Conservation (phyloP, 2,888 invertebrate genomes). For the Nysson spinosus region DNA sequence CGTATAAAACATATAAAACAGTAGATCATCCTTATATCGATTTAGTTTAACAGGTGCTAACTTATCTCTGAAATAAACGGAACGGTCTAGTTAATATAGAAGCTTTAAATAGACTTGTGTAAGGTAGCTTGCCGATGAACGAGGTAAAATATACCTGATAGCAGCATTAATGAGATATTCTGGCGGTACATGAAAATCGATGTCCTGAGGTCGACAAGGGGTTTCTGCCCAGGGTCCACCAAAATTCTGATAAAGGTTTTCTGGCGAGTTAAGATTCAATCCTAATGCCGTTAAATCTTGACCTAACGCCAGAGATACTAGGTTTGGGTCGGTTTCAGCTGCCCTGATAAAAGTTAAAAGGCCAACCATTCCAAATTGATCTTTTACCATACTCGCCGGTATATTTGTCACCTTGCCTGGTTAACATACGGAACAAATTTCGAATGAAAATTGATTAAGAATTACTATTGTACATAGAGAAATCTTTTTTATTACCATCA, state of each 20-base stretch:
- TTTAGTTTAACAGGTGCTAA: slow-evolving; percentile 96
- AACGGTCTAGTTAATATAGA: too few species aligned
- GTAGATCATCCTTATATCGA: slow-evolving; percentile 98
- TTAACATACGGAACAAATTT: slow-evolving; percentile 12
- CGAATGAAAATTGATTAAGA: slow-evolving; percentile 7
- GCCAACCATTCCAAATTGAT: slow-evolving; percentile 99
- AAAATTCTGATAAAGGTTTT: slow-evolving; percentile 98
- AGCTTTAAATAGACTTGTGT: too few species aligned
- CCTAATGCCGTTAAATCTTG: slow-evolving; percentile 99
- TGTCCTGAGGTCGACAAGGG: slow-evolving; percentile 98
- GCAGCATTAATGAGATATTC: slow-evolving; percentile 99
- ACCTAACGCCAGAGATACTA: slow-evolving; percentile 97
- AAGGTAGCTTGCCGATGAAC: not conserved
- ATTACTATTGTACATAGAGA: not conserved
- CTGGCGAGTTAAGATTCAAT: slow-evolving; percentile 98
- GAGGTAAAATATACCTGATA: slow-evolving; percentile 82
- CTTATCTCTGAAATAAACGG: slow-evolving; percentile 86
- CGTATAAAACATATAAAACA: slow-evolving; percentile 99
- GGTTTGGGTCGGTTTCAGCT: slow-evolving; percentile 97
- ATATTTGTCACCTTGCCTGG: slow-evolving; percentile 98
- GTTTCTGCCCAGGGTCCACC: slow-evolving; percentile 99
- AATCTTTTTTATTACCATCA: slow-evolving; percentile 83
- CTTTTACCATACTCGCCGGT: slow-evolving; percentile 98
- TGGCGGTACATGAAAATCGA: slow-evolving; percentile 98
- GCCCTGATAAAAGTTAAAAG: slow-evolving; percentile 98